Conservation (phyloP, 2,888 invertebrate genomes). For the Perizoma flavofasciatum region DNA sequence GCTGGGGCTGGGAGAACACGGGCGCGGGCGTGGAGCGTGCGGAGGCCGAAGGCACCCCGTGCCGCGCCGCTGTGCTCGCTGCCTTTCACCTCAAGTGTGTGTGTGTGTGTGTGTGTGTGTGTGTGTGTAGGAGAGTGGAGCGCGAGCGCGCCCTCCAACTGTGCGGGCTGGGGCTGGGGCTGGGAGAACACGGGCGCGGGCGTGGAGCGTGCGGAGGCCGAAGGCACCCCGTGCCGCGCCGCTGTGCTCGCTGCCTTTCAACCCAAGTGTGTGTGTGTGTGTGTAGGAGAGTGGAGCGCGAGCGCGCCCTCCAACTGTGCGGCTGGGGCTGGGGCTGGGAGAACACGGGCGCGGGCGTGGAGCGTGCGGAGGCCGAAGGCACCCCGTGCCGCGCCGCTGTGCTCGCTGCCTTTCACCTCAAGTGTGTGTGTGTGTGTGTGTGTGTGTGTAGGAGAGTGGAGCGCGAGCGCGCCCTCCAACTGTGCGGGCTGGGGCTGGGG, state of each 20-base stretch:
- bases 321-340: slow-evolving; percentile 95
- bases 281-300: slow-evolving; percentile 88
- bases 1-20: too few relatives aligned
- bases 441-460: slow-evolving; percentile 84
- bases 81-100: too few relatives aligned
- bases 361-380: slow-evolving; percentile 88
- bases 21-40: too few relatives aligned
- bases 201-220: slow-evolving; percentile 86
- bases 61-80: too few relatives aligned
- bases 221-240: slow-evolving; percentile 83
- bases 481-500: slow-evolving; percentile 96
- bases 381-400: slow-evolving; percentile 93
- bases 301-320: slow-evolving; percentile 92
- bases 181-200: slow-evolving; percentile 84
- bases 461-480: slow-evolving; percentile 90
- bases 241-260: slow-evolving; percentile 49
- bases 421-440: slow-evolving; percentile 48
- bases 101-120: too few relatives aligned
- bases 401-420: slow-evolving; percentile 95
- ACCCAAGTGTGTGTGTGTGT: too few relatives aligned
- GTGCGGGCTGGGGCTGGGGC: slow-evolving; percentile 95
- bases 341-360: slow-evolving; percentile 71
- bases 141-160: slow-evolving; percentile 92
- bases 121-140: slow-evolving; percentile 85
- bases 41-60: too few relatives aligned